These are phyloP conservation scores for Aculops lycopersici DNA, from an alignment of 1,140 invertebrate species.

Conservation along the genomic window DNA sequence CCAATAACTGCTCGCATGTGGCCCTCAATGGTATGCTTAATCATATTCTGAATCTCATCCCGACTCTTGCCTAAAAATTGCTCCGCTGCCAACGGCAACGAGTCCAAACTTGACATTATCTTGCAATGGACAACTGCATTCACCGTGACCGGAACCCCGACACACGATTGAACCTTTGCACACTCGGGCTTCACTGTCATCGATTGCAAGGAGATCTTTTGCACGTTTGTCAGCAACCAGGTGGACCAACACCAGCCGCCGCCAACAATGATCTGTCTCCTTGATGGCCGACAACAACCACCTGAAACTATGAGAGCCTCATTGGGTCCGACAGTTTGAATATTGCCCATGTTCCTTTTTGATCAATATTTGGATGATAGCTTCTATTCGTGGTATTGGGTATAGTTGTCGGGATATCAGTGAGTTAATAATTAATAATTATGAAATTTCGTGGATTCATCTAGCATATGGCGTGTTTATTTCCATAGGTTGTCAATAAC, in stretches of 20 bases:
- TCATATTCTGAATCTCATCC: constrained; percentile 65
- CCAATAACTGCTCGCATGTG: constrained; percentile 80
- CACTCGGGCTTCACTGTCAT: constrained; percentile 88
- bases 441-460: too few species aligned
- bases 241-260: constrained; percentile 96
- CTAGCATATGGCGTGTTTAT: too few species aligned
- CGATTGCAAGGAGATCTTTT: constrained; percentile 30
- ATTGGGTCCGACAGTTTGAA: constrained; percentile 74
- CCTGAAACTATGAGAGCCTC: constrained; percentile 85
- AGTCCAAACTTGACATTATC: constrained; percentile 65
- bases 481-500: too few species aligned
- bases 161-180: constrained; percentile 74
- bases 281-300: constrained; percentile 17
- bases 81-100: constrained; percentile 76
- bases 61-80: constrained; percentile 78
- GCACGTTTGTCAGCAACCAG: constrained; percentile 86
- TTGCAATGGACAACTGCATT: constrained; percentile 83
- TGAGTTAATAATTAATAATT: too few species aligned
- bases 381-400: too few species aligned
- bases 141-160: constrained; percentile 73
- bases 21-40: constrained; percentile 33
- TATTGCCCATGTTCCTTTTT: constrained; percentile 97
- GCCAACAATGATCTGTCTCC: constrained; percentile 36
- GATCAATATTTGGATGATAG: too few species aligned
- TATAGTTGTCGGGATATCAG: too few species aligned